Evolutionary conservation across 1,140 invertebrate species (phyloP).

Genomic region (Aradophagus sp.): DNA sequence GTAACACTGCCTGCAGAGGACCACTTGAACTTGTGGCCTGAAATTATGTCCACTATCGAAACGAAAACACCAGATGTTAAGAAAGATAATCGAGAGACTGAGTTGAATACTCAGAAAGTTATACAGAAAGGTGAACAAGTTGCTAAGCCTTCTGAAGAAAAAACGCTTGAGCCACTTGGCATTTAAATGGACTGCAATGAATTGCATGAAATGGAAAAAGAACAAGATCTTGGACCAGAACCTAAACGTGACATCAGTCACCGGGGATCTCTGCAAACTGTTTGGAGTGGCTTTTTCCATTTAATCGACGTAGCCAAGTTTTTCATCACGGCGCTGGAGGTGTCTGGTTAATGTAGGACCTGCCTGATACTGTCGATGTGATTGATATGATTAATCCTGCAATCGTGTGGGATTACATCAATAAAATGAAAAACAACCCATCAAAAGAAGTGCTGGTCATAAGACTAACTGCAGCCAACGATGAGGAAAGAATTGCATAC

Average conservation of each 20-base stretch:
- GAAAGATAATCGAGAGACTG: conserved; percentile 68
- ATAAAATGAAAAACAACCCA: conserved; percentile 90
- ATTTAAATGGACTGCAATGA: conserved; percentile 56
- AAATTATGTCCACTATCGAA: conserved; percentile 44
- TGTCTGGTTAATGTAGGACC: conserved; percentile 83
- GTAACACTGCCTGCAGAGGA: conserved; percentile 33
- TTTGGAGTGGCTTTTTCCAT: conserved; percentile 91
- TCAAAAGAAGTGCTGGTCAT: conserved; percentile 92
- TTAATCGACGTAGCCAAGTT: conserved; percentile 95
- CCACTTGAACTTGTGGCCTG: conserved; percentile 19
- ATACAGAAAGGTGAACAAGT: conserved; percentile 55
- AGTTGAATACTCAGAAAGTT: conserved; percentile 37
- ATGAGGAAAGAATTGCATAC: conserved; percentile 90
- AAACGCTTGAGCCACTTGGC: conserved; percentile 16
- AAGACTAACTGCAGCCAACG: conserved; percentile 84
- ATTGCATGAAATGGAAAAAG: conserved; percentile 62
- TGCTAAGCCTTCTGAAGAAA: conserved; percentile 41
- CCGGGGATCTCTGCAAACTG: conserved; percentile 68
- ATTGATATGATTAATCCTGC: conserved; percentile 93
- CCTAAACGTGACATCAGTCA: conserved; percentile 28
- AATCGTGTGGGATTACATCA: conserved; percentile 95
- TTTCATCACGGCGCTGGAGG: conserved; percentile 86
- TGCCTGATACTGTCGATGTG: conserved; percentile 88
- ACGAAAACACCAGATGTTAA: conserved; percentile 64
- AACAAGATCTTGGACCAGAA: conserved; percentile 55